Percentiles rank a stretch among this genome's conserved stretches.
Conservation (phyloP, 1,140 invertebrate genomes). For the Physella acuta region DNA sequence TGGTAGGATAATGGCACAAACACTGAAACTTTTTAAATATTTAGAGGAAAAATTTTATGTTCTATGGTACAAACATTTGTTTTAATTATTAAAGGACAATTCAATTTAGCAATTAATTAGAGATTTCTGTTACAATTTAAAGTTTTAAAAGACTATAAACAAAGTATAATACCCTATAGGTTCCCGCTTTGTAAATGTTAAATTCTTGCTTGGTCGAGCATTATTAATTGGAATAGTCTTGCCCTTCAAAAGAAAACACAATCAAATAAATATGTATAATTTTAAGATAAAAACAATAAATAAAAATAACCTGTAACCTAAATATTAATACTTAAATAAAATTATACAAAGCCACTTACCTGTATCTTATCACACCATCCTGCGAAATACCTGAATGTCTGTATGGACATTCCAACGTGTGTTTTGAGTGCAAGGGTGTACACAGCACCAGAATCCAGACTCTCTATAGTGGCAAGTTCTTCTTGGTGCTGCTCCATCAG, state of each 20-base stretch:
- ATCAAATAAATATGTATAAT: too few species aligned
- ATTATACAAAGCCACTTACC: slow-evolving; percentile 32
- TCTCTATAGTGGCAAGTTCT: slow-evolving; percentile 89
- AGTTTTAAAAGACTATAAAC: neutral
- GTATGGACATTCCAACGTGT: slow-evolving; percentile 63
- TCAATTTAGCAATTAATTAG: too few species aligned
- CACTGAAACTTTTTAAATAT: too few species aligned
- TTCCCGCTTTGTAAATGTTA: slow-evolving; percentile 85
- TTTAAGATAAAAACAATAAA: neutral
- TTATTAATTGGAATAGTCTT: slow-evolving; percentile 68
- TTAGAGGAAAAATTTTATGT: too few species aligned
- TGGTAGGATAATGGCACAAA: too few species aligned
- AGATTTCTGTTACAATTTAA: too few species aligned
- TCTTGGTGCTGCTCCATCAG: slow-evolving; percentile 92
- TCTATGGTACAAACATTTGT: too few species aligned
- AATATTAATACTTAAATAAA: neutral
- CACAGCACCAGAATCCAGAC: slow-evolving; percentile 89
- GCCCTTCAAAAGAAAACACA: slow-evolving; percentile 51
- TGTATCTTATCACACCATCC: slow-evolving; percentile 89
- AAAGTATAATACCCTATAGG: slow-evolving; percentile 72
- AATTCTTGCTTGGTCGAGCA: slow-evolving; percentile 85
- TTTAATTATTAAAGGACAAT: too few species aligned
- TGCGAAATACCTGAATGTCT: slow-evolving; percentile 74
- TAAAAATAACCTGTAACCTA: neutral
- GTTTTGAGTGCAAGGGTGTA: slow-evolving; percentile 94